Conservation (phyloP, 2,113 vertebrate genomes). For the Axis porcinus region DNA sequence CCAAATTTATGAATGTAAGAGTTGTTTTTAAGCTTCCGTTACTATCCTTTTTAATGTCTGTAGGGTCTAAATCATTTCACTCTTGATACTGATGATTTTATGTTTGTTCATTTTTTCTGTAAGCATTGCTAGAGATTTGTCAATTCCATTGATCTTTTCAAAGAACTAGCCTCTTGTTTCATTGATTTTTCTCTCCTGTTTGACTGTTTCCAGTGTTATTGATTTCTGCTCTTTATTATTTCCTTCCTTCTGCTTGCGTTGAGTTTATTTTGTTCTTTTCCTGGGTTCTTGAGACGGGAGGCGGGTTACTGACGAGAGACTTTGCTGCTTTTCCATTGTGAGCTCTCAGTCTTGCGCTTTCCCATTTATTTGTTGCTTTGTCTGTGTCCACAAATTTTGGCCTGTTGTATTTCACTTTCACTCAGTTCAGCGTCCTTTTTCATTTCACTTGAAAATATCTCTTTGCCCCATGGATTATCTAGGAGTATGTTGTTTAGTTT, state of each 20-base stretch:
- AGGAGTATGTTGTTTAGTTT: neutral
- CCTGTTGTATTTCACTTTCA: neutral
- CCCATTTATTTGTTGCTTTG: too few species aligned
- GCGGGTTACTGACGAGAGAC: neutral
- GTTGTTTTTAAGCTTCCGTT: neutral
- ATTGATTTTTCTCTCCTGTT: neutral
- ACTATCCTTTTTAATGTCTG: neutral
- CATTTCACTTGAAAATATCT: neutral
- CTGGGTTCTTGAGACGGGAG: neutral
- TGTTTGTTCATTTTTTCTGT: neutral
- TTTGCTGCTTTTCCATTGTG: neutral
- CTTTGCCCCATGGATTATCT: neutral
- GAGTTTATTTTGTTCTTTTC: too few species aligned
- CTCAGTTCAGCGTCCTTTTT: neutral
- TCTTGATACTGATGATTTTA: neutral
- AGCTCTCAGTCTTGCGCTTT: fast-evolving
- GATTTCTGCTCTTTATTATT: neutral
- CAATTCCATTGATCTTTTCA: neutral
- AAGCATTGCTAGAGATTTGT: neutral
- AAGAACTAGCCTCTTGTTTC: neutral
- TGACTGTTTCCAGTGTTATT: neutral
- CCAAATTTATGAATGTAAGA: neutral
- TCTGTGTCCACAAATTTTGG: neutral
- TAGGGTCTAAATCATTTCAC: neutral
- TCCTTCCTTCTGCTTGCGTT: neutral